Evolutionary conservation across 2,888 invertebrate species (phyloP).

Genomic region (Neuroscelio doddi): DNA sequence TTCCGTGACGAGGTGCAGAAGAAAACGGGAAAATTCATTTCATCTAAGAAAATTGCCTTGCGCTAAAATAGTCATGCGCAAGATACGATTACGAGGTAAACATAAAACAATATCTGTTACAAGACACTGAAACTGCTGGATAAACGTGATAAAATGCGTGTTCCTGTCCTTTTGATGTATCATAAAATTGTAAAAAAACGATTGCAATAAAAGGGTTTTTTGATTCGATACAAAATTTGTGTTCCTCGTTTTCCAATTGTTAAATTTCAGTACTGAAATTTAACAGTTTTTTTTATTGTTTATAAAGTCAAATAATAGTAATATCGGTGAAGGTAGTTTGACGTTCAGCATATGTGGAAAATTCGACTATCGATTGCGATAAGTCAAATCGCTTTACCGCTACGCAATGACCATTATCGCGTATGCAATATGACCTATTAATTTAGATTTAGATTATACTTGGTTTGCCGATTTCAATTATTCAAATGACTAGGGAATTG

Average conservation of each 20-base stretch:
- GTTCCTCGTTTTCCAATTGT: no score
- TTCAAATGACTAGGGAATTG: constrained; percentile 47
- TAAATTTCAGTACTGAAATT: no score
- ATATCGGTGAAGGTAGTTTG: no score
- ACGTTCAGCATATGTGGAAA: constrained; percentile 21
- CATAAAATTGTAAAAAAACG: no score
- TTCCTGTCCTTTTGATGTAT: no score
- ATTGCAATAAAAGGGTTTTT: no score
- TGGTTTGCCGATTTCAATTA: constrained; percentile 52
- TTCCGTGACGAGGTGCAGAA: constrained; percentile 31
- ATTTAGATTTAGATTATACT: constrained; percentile 55
- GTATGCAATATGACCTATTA: constrained; percentile 50
- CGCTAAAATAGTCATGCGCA: constrained; percentile 44
- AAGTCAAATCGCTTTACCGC: constrained; percentile 35
- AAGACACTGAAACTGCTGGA: constrained; percentile 6
- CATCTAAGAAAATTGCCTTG: constrained; percentile 36
- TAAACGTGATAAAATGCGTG: no score
- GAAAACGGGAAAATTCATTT: constrained; percentile 46
- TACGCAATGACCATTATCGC: constrained; percentile 49
- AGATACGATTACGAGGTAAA: constrained; percentile 51
- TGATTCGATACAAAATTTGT: no score
- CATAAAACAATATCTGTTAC: constrained; percentile 33
- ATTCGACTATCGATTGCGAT: constrained; percentile 35
- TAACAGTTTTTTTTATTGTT: no score
- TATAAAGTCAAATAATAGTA: no score